phyloP scores from a whole-genome alignment of 2,113 vertebrate species.

The Cottus gobio region DNA sequence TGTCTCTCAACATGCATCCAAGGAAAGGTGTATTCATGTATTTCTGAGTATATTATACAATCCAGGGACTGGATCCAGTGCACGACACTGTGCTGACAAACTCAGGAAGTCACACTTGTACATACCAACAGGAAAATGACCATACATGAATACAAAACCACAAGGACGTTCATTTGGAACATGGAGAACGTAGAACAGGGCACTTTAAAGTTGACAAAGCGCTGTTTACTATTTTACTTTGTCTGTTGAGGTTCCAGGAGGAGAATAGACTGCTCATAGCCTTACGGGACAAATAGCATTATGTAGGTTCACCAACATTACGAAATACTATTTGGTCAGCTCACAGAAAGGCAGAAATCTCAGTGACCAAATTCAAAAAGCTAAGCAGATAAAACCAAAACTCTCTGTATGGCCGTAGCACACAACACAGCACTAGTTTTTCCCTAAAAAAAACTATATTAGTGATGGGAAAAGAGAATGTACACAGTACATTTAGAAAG shows the following conservation, averaged over 20 bases:
- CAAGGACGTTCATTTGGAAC: not conserved
- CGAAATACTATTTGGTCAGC: not conserved
- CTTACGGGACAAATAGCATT: too few species aligned
- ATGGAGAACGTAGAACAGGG: not conserved
- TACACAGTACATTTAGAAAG: not conserved
- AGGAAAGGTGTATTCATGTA: not conserved
- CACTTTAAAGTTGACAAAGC: not conserved
- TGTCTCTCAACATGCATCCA: slow-evolving; percentile 15
- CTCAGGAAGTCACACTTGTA: not conserved
- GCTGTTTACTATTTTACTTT: not conserved
- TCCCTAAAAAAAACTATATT: not conserved
- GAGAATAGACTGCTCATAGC: not conserved
- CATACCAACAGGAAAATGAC: not conserved
- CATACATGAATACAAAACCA: not conserved
- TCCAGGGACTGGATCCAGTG: not conserved
- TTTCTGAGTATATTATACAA: not conserved
- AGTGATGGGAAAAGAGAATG: not conserved
- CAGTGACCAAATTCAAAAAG: not conserved
- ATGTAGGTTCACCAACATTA: not conserved
- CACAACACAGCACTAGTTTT: not conserved
- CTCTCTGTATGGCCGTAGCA: not conserved
- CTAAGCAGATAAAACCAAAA: not conserved
- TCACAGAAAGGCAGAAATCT: not conserved
- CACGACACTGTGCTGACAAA: not conserved
- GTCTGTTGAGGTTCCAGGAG: not conserved